Base-by-base conservation (phyloP, 2,888 invertebrate genomes). In the Melanargia galathea region DNA sequence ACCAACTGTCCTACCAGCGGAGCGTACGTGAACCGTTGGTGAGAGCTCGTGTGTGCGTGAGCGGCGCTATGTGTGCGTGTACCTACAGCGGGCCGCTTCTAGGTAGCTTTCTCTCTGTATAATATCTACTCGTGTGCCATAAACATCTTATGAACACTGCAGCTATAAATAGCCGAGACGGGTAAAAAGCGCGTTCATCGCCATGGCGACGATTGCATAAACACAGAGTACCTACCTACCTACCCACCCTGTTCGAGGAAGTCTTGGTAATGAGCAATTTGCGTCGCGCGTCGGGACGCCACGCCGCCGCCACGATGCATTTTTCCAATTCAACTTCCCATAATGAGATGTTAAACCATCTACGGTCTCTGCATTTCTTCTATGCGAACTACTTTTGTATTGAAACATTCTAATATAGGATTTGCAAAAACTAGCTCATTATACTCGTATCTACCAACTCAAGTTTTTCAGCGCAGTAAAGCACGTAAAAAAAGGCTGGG, bases 341-440 rank as follows among this genome's bases (percentile, higher is more conserved):
- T 90, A 89, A 86, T 86, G 82, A 89, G 87, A 71, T 78, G 82
- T 83, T 87, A 89, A 89, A 88, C 79, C 74, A 69, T 60, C 69
- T 68, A 71, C 68, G 71, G 73, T 76, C 75, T 78, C 80, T 78
- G 82, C 81, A 83, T 81, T 80, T 82, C 83, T 81, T 82, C 81
- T 87, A 86, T 84, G 84, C 83, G 81, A 86, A 83, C 84, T 75
- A 73, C 81, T 83, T 87, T 83, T 83, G 84, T 78, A 79, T 84
- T 82, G 48, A 52, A 35, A 52, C 33, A 33, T 35, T 52, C 52
- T 52, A 52, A 52, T 51, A 30, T 20, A 52, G 30, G 18, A 33
- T 18, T 33, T 33, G 26, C n/a, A 51, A 51, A 51, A 51, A 51
- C 30, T 33, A 26, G 33, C 51, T 11, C 51, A 30, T 30, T n/a